These are phyloP conservation scores for Molossus alvarezi DNA, from an alignment of 2,797 vertebrate genomes.

Conservation along the genomic window DNA sequence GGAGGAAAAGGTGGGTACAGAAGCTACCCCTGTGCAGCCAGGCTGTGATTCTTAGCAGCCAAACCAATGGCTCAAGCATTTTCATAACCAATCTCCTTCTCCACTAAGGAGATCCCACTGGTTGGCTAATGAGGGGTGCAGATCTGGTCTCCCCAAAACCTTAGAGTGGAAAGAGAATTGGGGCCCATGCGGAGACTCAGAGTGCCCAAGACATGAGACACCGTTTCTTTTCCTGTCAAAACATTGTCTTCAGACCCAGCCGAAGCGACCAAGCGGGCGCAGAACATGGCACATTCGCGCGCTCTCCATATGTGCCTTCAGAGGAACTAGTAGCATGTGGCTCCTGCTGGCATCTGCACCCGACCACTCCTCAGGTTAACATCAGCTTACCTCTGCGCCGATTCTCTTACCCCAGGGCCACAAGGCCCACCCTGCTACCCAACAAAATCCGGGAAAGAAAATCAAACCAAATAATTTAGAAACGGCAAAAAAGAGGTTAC, in stretches of 20 bases:
- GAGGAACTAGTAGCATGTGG: conserved; percentile 64
- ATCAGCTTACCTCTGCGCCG: conserved; percentile 64
- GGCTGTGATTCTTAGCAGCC: neutral
- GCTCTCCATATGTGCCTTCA: conserved; percentile 78
- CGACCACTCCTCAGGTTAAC: neutral
- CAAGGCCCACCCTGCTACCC: neutral
- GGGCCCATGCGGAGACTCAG: neutral
- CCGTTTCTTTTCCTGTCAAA: conserved; percentile 27
- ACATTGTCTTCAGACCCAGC: neutral
- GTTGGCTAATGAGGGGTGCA: neutral
- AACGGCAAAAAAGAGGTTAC: neutral
- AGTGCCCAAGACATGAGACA: neutral
- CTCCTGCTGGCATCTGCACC: conserved; percentile 37
- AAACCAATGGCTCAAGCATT: neutral
- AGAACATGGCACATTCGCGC: conserved; percentile 72
- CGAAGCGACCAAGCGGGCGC: conserved; percentile 66
- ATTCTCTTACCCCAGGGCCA: conserved; percentile 75
- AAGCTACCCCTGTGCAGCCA: neutral
- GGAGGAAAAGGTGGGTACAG: conserved; percentile 20
- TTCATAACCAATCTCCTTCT: neutral
- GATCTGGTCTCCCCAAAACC: neutral
- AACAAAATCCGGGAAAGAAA: neutral
- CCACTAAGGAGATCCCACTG: neutral
- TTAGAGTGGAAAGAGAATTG: neutral
- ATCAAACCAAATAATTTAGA: neutral